phyloP scores from a whole-genome alignment of 2,797 vertebrate genomes.

The Neomorphus geoffroyi region DNA sequence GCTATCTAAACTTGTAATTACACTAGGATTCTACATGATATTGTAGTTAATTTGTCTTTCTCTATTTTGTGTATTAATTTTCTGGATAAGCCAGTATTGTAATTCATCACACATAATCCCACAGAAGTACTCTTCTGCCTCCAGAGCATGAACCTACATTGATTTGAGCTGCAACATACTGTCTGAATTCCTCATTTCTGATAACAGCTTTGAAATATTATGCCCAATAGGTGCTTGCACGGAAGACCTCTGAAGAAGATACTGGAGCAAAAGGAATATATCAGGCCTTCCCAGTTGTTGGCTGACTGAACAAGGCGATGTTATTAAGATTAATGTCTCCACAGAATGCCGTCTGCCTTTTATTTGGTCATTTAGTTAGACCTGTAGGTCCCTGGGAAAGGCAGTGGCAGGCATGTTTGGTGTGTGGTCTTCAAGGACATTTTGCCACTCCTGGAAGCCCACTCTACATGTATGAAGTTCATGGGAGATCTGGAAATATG shows the following conservation, averaged over 20 bases:
- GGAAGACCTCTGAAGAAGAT: not conserved
- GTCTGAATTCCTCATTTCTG: not conserved
- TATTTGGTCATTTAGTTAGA: not conserved
- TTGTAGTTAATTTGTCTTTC: not conserved
- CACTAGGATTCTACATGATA: not conserved
- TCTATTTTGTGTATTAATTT: not conserved
- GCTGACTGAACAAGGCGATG: not conserved
- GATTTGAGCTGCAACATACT: not conserved
- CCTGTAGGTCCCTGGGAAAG: not conserved
- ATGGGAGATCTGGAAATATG: not conserved
- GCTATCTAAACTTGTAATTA: not conserved
- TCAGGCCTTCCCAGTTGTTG: not conserved
- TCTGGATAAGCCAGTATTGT: not conserved
- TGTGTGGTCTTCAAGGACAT: not conserved
- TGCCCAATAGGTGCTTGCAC: too few species aligned
- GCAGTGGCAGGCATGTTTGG: not conserved
- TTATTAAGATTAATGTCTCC: not conserved
- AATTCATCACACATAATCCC: not conserved
- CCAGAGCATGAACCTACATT: not conserved
- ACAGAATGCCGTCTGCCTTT: not conserved
- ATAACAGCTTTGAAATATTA: not conserved
- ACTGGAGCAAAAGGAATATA: not conserved
- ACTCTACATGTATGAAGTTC: rapidly evolving
- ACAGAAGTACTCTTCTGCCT: not conserved
- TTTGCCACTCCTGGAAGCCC: not conserved